These are phyloP conservation scores for Holothuria scabra DNA, from an alignment of 53 echinoderm and acorn worm genomes.

Conservation along the genomic window DNA sequence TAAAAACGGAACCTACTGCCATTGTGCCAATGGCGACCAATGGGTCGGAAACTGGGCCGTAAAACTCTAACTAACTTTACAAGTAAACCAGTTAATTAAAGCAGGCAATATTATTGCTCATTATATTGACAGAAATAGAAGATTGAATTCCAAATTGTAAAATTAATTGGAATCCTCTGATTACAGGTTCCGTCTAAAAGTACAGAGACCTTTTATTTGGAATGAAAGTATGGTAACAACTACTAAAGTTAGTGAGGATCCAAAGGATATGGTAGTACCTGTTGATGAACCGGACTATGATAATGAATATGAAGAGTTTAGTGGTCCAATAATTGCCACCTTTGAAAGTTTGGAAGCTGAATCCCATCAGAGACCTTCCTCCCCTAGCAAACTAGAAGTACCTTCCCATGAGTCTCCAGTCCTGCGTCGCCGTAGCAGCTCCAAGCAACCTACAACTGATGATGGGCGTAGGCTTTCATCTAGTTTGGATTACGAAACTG, in stretches of 20 bases:
- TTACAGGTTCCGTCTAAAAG: slow-evolving; percentile 62
- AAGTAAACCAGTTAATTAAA: too few species aligned
- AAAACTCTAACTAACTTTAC: too few species aligned
- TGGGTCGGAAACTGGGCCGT: too few species aligned
- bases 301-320: slow-evolving; percentile 94
- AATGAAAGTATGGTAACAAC: neutral
- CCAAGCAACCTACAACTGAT: slow-evolving; percentile 63
- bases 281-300: slow-evolving; percentile 66
- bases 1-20: too few species aligned
- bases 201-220: slow-evolving; percentile 73
- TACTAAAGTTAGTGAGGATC: slow-evolving; percentile 59
- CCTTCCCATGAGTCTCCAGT: slow-evolving; percentile 82
- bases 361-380: slow-evolving; percentile 1
- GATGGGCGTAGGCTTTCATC: slow-evolving; percentile 79
- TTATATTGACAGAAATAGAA: too few species aligned
- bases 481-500: slow-evolving; percentile 79
- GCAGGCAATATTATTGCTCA: too few species aligned
- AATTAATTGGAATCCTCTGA: neutral
- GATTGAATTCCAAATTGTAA: neutral
- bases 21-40: too few species aligned
- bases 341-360: slow-evolving; percentile 30
- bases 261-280: slow-evolving; percentile 55
- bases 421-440: slow-evolving; percentile 61
- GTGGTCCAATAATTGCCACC: slow-evolving; percentile 40
- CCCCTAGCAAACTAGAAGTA: slow-evolving; percentile 63